phyloP scores from a whole-genome alignment of 2,888 invertebrate genomes.

The Spilarctia lutea region DNA sequence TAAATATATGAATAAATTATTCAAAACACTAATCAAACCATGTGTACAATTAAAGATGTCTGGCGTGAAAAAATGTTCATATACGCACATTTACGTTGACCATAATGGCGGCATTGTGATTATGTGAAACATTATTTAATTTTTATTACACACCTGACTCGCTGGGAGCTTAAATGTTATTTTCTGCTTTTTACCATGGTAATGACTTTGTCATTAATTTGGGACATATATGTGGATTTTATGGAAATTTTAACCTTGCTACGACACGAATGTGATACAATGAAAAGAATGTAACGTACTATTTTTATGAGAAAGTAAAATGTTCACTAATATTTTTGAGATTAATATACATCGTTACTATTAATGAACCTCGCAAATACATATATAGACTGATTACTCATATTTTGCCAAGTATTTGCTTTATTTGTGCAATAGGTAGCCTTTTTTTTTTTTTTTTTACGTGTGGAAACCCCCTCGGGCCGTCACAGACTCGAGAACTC shows the following conservation, averaged over 20 bases:
- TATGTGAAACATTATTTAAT: conserved; percentile 32
- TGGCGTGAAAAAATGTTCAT: conserved; percentile 17
- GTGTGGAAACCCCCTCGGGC: no score
- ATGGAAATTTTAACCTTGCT: conserved; percentile 25
- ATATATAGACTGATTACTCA: no score
- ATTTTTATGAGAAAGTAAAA: neutral
- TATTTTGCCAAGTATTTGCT: no score
- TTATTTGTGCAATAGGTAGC: no score
- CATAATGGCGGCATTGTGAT: conserved; percentile 28
- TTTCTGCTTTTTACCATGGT: conserved; percentile 23
- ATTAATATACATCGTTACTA: neutral
- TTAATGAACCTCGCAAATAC: neutral
- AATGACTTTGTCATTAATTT: conserved; percentile 32
- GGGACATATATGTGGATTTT: conserved; percentile 21
- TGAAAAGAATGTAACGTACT: neutral
- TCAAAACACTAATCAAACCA: conserved; percentile 20
- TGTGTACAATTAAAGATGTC: conserved; percentile 31
- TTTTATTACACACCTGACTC: conserved; percentile 39
- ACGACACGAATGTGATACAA: neutral
- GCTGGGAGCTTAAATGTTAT: conserved; percentile 11
- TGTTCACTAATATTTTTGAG: neutral
- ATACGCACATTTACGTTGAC: conserved; percentile 18
- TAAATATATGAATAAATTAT: conserved; percentile 18
- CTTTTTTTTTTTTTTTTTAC: no score
- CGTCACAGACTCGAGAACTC: no score